Percentiles rank a stretch among this genome's conserved stretches.
Conservation (phyloP, 1,140 invertebrate genomes). For the Lordiphosa clarofinis region DNA sequence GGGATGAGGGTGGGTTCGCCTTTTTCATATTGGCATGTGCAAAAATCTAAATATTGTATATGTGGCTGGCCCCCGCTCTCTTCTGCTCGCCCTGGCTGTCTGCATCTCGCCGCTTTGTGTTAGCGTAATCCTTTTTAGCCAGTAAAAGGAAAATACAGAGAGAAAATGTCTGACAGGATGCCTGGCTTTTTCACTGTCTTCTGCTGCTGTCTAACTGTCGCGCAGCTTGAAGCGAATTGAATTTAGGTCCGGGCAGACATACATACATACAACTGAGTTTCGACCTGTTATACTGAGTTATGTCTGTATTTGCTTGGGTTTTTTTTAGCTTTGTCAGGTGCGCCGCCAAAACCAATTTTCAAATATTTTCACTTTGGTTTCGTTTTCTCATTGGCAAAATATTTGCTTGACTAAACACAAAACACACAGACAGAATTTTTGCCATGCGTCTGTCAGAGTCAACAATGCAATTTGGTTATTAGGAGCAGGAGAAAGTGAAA, state of each 20-base stretch:
- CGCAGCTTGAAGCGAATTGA: constrained; percentile 64
- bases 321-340: constrained; percentile 73
- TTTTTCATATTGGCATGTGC: constrained; percentile 70
- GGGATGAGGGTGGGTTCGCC: constrained; percentile 18
- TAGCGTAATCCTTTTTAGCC: constrained; percentile 72
- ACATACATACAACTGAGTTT: background rate
- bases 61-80: constrained; percentile 22
- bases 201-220: constrained; percentile 53
- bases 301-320: constrained; percentile 36
- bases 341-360: constrained; percentile 77
- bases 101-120: constrained; percentile 55
- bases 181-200: constrained; percentile 28
- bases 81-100: constrained; percentile 7
- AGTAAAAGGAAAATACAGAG: constrained; percentile 48
- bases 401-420: constrained; percentile 66
- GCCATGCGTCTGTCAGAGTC: constrained; percentile 46
- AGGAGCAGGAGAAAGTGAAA: constrained; percentile 45
- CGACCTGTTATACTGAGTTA: background rate
- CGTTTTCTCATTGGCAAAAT: constrained; percentile 58
- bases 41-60: constrained; percentile 55
- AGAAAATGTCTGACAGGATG: constrained; percentile 68
- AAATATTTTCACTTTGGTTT: constrained; percentile 77
- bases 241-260: constrained; percentile 35
- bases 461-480: constrained; percentile 70
- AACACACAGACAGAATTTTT: constrained; percentile 24